phyloP scores from a whole-genome alignment of 2,797 vertebrate species.

The Bucorvus abyssinicus region DNA sequence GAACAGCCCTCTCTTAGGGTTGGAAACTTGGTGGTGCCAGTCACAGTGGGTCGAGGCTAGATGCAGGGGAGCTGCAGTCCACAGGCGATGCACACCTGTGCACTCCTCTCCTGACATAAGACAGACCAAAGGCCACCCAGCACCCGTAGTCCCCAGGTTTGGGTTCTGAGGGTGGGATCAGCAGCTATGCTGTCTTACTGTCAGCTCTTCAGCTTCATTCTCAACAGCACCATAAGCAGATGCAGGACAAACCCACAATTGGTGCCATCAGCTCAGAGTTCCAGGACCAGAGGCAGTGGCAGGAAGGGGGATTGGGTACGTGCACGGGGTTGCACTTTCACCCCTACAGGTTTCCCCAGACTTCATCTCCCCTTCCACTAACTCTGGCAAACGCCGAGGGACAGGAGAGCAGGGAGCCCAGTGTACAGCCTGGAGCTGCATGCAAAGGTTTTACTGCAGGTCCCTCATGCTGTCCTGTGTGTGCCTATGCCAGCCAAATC shows the following conservation, averaged over 20 bases:
- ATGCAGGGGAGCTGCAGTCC: not conserved
- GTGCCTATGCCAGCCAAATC: slow-evolving; percentile 31
- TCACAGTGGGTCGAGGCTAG: not conserved
- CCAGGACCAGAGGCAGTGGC: not conserved
- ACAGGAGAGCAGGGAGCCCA: accelerated
- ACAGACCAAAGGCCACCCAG: not conserved
- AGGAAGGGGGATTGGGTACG: not conserved
- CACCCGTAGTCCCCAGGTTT: not conserved
- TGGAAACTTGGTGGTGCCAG: not conserved
- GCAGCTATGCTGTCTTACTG: not conserved
- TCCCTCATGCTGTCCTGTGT: not conserved
- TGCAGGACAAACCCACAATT: not conserved
- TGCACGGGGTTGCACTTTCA: accelerated
- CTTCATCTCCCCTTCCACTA: not conserved
- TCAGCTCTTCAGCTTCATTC: not conserved
- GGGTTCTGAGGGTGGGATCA: not conserved
- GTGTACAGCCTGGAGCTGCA: not conserved
- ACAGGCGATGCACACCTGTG: not conserved
- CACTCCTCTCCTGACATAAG: not conserved
- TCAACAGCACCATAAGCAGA: not conserved
- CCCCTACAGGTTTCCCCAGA: not conserved
- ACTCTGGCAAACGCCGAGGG: accelerated
- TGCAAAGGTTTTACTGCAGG: not conserved
- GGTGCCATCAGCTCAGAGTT: not conserved
- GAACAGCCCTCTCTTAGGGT: not conserved